Evolutionary conservation across 2,888 invertebrate species (phyloP).

Genomic region (Nebria brevicollis): DNA sequence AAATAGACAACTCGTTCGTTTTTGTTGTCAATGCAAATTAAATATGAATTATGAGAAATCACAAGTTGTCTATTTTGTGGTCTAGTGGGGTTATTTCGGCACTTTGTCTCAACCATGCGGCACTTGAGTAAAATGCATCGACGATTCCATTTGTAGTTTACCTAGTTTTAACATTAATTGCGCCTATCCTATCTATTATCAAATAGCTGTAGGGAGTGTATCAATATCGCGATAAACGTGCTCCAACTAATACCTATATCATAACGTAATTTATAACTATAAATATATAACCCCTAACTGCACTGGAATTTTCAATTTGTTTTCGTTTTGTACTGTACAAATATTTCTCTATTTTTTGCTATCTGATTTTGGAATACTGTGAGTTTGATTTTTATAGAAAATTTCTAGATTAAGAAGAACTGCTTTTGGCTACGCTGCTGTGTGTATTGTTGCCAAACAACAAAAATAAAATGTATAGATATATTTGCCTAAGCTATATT

Average conservation of each 20-base stretch:
- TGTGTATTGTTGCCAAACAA: neutral
- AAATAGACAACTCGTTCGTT: neutral
- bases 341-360: neutral
- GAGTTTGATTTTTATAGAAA: neutral
- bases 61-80: neutral
- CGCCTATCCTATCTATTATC: conserved; percentile 19
- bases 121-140: neutral
- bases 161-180: conserved; percentile 9
- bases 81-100: neutral
- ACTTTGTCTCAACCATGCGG: neutral
- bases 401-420: neutral
- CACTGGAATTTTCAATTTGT: neutral
- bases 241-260: neutral
- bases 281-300: neutral
- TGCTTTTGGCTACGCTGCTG: neutral
- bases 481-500: neutral
- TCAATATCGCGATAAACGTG: conserved; percentile 11
- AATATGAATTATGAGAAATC: neutral
- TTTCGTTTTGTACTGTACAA: neutral
- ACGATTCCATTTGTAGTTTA: neutral
- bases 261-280: neutral
- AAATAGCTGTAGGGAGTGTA: conserved; percentile 17
- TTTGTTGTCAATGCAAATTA: no score
- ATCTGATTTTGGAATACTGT: neutral
- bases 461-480: neutral